These are phyloP conservation scores for Nothocercus julius DNA, from an alignment of 2,113 vertebrate genomes.

Conservation along the genomic window DNA sequence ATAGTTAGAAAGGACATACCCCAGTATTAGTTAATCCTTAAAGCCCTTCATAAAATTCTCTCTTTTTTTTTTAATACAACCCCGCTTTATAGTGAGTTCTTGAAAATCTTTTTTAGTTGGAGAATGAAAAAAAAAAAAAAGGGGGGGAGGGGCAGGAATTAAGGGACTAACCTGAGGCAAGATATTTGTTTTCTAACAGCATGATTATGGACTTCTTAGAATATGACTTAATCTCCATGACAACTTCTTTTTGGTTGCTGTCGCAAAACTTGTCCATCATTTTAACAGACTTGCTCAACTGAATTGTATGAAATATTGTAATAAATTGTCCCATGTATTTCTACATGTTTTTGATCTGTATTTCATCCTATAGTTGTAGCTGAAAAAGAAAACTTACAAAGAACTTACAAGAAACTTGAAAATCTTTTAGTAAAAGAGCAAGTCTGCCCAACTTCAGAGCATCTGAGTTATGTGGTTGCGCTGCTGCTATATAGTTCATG, in stretches of 20 bases:
- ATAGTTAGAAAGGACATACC: not conserved
- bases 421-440: not conserved
- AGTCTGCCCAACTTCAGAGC: not conserved
- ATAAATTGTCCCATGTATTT: not conserved
- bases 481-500: not conserved
- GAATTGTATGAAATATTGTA: not conserved
- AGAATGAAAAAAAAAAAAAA: not conserved
- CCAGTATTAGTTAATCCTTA: not conserved
- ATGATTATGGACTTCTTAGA: not conserved
- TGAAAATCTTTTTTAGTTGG: not conserved
- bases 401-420: not conserved
- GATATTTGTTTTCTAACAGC: not conserved
- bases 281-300: not conserved
- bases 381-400: not conserved
- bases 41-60: not conserved
- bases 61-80: not conserved
- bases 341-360: not conserved
- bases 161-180: not conserved
- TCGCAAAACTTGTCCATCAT: not conserved
- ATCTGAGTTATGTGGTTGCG: not conserved
- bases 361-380: not conserved
- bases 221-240: not conserved
- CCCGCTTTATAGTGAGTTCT: not conserved
- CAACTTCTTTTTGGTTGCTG: not conserved
- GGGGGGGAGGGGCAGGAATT: not conserved